Evolutionary conservation across 2,113 vertebrate genomes (phyloP), one percentile per base, ranked within the genome.

Genomic region (Eretmochelys imbricata): DNA sequence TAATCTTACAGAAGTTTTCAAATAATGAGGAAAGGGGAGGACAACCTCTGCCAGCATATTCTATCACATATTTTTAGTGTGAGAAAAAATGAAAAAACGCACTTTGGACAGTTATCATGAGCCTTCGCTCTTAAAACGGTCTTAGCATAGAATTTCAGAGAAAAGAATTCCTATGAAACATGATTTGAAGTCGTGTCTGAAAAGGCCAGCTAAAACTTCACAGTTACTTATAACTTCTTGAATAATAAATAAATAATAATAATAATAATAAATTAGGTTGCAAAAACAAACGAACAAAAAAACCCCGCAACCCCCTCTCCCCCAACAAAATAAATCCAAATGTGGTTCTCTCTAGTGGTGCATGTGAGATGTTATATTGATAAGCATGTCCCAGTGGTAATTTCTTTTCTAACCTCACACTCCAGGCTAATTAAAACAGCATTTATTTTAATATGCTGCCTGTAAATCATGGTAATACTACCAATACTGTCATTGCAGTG

Each of bases 401-500:
- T 96, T 96, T 95, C 55, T 75, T 85, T 84, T 79, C 42, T 59
- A 82, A 53, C 72, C 20, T 88, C 29, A 51, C 14, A 92, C 54
- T 84, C 31, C 35, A 81, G 81, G 79, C 35, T 89, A 97, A 93
- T 95, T 95, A 92, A 85, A 83, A n/a, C 29, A 90, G 11, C 1
- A 59, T 75, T 96, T 89, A 82, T 96, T 54, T 72, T 91, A 87
- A 93, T 69, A 80, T 76, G 31, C 3, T 84, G 19, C 83, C 6
- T 75, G 54, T 90, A 96, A 93, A 93, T 97, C 48, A 85, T 65
- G 50, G 42, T 49, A 81, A 51, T 80, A n/a, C 69, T 92, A 48
- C 82, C 89, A 96, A 88, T 81, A 83, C 46, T 90, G 62, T 38
- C 80, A 90, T 31, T 89, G 24, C 80, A 91, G 42, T 57, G 62